Conservation (phyloP, 2,113 vertebrate species). For the Uria lomvia region DNA sequence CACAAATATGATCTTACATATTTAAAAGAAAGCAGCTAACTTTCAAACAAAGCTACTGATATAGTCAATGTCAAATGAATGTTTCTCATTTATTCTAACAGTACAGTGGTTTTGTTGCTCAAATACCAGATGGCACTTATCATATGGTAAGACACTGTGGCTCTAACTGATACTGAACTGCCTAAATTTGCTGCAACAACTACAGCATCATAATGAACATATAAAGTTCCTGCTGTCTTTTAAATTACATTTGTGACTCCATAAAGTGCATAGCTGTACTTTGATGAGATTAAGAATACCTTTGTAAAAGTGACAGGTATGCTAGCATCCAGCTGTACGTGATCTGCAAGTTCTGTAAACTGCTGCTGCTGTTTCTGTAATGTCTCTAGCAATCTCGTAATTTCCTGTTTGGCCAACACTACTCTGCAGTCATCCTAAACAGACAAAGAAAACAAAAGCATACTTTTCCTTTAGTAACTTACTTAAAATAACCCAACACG, state of each 20-base stretch:
- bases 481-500: neutral
- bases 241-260: neutral
- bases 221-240: neutral
- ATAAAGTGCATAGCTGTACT: neutral
- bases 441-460: neutral
- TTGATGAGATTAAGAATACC: conserved; percentile 68
- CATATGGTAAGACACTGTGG: no score
- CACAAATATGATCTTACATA: neutral
- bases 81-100: neutral
- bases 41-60: neutral
- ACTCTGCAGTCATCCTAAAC: conserved; percentile 94
- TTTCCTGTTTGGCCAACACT: conserved; percentile 94
- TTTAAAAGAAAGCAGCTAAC: neutral
- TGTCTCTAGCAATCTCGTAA: conserved; percentile 90
- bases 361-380: conserved; percentile 98
- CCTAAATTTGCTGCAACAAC: neutral
- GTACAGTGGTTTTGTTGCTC: neutral
- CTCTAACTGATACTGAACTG: neutral
- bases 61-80: neutral
- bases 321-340: conserved; percentile 92
- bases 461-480: neutral
- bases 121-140: neutral
- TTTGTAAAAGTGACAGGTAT: conserved; percentile 99
- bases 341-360: conserved; percentile 95
- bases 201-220: neutral